phyloP scores from a whole-genome alignment of 2,888 invertebrate genomes.

The Cosmopolites sordidus region DNA sequence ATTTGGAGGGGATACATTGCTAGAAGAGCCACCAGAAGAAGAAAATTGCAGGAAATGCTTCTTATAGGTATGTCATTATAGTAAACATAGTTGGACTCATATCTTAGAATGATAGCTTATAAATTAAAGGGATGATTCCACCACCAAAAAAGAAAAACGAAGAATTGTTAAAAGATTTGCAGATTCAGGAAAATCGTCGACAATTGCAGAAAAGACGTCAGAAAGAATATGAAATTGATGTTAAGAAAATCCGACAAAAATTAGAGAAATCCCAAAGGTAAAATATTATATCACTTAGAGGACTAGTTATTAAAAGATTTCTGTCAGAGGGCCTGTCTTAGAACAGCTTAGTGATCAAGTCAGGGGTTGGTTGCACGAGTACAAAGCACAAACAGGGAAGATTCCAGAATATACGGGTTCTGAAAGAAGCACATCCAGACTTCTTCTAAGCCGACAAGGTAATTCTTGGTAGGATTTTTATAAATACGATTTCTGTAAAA shows the following conservation, averaged over 20 bases:
- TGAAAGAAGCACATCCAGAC: constrained; percentile 83
- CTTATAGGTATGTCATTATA: constrained; percentile 61
- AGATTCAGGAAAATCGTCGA: constrained; percentile 55
- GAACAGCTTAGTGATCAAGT: constrained; percentile 83
- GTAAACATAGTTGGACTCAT: too few species aligned
- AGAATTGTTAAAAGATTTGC: constrained; percentile 39
- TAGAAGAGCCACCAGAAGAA: constrained; percentile 61
- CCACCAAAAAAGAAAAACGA: constrained; percentile 52
- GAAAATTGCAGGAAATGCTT: constrained; percentile 79
- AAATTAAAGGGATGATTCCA: constrained; percentile 74
- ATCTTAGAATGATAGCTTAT: too few species aligned
- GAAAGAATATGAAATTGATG: constrained; percentile 65
- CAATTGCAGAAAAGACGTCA: constrained; percentile 64
- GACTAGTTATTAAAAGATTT: neutral
- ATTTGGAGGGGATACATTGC: constrained; percentile 80
- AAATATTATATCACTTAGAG: neutral
- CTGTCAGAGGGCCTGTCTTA: neutral
- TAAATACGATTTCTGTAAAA: too few species aligned
- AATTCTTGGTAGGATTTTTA: neutral
- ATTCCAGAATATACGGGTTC: constrained; percentile 90
- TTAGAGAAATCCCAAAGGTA: constrained; percentile 63
- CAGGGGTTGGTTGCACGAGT: constrained; percentile 80
- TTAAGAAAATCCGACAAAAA: constrained; percentile 58
- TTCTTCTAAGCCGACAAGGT: constrained; percentile 78
- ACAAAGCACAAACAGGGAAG: constrained; percentile 75